Base-by-base conservation (phyloP, 2,113 vertebrate genomes). In the Phycodurus eques region DNA sequence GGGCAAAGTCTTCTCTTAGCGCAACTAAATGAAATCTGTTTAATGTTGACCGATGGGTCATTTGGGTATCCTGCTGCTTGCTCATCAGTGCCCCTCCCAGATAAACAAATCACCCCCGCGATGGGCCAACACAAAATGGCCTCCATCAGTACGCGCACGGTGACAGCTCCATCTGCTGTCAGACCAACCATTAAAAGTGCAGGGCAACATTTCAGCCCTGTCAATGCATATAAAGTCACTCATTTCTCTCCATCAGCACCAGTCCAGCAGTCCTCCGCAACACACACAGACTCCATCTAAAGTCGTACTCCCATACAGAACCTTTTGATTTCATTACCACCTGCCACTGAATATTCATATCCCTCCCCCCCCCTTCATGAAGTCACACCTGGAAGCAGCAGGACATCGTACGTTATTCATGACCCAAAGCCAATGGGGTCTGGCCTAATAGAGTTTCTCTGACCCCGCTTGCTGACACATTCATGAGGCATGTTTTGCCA, bases 341-440 rank as follows among this genome's bases (percentile, higher is more conserved):
- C 87, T 83, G 64, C 81, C 85, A 89, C 86, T 92, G 86, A 92
- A 92, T 93, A 93, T 93, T 92, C 91, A 92, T 93, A 90, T 82
- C 67, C 67, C 74, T 88, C 77, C 86, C 76, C 86, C 77, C 81
- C 82, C 82, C 75, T 83, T 31, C 27, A 84, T 85, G 83, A 83
- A 86, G 83, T 88, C 81, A 79, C 91, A 91, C 91, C 92, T 93
- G 91, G 89, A 90, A 89, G 80, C 88, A 81, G 79, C 74, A 75
- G 80, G 81, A 82, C 74, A 8, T 86, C 77, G 80, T 93, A 78
- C 85, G 89, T 93, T 88, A 92, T 92, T 92, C 89, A 93, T 92
- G 80, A 91, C 87, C 39, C 22, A 62, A 85, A 89, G 86, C 81
- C 90, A 89, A 88, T 90, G 90, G 90, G 91, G 88, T 87, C 88